Conservation (phyloP, 2,797 vertebrate species). For the Todus mexicanus region DNA sequence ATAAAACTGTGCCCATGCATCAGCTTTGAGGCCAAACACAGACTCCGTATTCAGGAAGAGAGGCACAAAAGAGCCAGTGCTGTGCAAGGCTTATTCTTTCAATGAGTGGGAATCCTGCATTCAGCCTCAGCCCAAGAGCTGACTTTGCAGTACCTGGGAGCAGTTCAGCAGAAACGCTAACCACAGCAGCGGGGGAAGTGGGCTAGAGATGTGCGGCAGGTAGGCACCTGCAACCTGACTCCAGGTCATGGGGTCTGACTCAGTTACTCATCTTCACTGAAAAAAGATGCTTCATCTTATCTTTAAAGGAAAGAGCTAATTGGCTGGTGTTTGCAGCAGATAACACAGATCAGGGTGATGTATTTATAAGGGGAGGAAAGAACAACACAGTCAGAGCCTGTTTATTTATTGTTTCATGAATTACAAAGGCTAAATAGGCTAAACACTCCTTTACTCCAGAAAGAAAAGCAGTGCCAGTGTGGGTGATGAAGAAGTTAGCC, state of each 20-base stretch:
- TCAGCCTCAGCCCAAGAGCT: neutral
- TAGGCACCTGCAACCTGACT: neutral
- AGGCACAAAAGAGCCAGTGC: neutral
- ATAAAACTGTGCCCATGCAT: neutral
- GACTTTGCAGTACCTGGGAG: neutral
- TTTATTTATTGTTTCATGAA: conserved; percentile 41
- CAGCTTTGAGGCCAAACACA: neutral
- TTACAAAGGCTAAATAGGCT: conserved; percentile 1
- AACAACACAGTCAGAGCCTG: neutral
- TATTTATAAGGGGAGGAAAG: conserved; percentile 41
- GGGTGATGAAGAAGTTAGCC: neutral
- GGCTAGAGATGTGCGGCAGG: neutral
- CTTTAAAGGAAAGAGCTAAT: conserved; percentile 3
- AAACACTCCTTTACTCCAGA: neutral
- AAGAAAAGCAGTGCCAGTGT: neutral
- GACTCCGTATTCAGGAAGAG: neutral
- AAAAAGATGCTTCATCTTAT: neutral
- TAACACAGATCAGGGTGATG: neutral
- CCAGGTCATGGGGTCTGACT: neutral
- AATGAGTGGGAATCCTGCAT: neutral
- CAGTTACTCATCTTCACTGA: neutral
- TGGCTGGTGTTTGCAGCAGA: neutral
- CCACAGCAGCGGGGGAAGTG: neutral
- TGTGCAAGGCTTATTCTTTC: neutral
- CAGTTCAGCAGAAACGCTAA: neutral